These are phyloP conservation scores for Pithecia hirsuta DNA, from an alignment of 2,797 vertebrate genomes.

Conservation along the genomic window DNA sequence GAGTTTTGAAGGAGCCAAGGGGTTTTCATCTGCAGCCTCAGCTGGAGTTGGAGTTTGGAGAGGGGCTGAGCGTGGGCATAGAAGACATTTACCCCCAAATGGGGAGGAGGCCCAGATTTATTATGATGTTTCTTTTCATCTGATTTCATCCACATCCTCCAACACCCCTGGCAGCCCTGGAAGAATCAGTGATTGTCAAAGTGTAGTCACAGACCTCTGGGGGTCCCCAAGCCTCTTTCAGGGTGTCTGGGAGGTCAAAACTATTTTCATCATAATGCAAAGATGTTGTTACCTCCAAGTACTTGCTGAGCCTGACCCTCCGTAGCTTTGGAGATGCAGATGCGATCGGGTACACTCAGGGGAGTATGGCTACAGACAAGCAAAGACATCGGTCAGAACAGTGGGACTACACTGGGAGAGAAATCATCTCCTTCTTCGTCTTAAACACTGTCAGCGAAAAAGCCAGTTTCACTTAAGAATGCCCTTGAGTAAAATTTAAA, in stretches of 20 bases:
- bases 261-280: not conserved
- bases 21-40: not conserved
- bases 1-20: not conserved
- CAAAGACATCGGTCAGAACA: not conserved
- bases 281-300: not conserved
- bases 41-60: not conserved
- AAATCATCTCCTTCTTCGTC: fast-evolving
- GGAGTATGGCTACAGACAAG: not conserved
- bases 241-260: not conserved
- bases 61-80: not conserved
- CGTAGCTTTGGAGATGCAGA: not conserved
- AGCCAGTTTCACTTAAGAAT: not conserved
- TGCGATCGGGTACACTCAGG: not conserved
- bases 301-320: not conserved
- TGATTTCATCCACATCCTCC: not conserved
- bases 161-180: not conserved
- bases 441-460: not conserved
- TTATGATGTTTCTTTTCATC: not conserved
- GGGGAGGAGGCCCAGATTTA: not conserved
- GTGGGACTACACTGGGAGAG: no score
- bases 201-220: not conserved
- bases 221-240: not conserved
- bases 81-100: not conserved
- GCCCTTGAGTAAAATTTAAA: not conserved
- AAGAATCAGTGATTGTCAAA: not conserved